These are phyloP conservation scores for Whitmania pigra DNA, from an alignment of 1,140 invertebrate species.

Conservation along the genomic window DNA sequence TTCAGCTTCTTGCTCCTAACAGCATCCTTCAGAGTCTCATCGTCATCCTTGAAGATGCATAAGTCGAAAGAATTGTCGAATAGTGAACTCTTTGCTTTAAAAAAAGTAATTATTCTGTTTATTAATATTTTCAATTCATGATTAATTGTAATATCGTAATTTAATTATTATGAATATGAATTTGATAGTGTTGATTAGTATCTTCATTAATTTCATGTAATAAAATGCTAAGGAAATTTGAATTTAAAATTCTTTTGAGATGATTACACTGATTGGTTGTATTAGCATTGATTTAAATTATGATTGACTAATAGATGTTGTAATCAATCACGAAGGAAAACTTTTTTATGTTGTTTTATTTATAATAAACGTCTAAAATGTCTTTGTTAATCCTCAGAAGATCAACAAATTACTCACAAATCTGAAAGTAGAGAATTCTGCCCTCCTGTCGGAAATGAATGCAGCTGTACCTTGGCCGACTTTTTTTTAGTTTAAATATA, in stretches of 20 bases:
- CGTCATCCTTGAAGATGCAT: conserved; percentile 13
- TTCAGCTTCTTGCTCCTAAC: conserved; percentile 15
- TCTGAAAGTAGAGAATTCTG: conserved; percentile 11
- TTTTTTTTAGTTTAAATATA: neutral
- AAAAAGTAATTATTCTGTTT: too few relatives aligned
- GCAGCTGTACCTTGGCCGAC: conserved; percentile 21
- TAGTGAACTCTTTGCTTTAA: conserved; percentile 8
- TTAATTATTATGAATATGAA: too few relatives aligned
- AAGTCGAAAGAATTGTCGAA: conserved; percentile 14
- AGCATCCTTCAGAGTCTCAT: conserved; percentile 12
- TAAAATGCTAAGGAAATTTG: neutral
- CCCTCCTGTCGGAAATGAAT: conserved; percentile 13
- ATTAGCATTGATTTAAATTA: too few relatives aligned
- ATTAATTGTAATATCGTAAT: too few relatives aligned
- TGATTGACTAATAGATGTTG: too few relatives aligned
- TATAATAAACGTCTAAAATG: neutral
- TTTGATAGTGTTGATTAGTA: neutral
- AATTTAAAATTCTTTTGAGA: too few relatives aligned
- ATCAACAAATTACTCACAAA: conserved; percentile 13
- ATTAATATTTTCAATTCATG: too few relatives aligned
- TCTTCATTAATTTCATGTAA: neutral
- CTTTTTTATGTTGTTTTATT: neutral
- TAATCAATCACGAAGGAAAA: neutral
- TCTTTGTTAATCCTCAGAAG: neutral
- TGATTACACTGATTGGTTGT: too few relatives aligned